Evolutionary conservation across 2,797 vertebrate genomes (phyloP).

Genomic region (Vipera ursinii): DNA sequence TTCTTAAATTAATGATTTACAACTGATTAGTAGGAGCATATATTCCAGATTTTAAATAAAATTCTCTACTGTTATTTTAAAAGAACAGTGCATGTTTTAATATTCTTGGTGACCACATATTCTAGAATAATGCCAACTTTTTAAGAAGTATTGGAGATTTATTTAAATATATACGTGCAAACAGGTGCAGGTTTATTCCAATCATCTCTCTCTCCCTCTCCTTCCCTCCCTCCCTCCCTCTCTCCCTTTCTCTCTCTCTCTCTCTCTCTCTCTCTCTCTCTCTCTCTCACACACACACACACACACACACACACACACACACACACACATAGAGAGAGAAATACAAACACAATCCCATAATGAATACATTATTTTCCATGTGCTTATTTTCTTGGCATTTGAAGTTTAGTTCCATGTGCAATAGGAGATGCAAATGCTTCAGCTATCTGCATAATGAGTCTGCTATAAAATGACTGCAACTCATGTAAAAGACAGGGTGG

Average conservation of each 20-base stretch:
- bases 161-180: slow-evolving; percentile 40
- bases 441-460: slow-evolving; percentile 92
- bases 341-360: slow-evolving; percentile 39
- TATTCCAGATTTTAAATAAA: slow-evolving; percentile 36
- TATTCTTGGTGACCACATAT: slow-evolving; percentile 50
- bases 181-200: slow-evolving; percentile 34
- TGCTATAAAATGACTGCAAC: slow-evolving; percentile 80
- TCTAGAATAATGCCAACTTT: slow-evolving; percentile 42
- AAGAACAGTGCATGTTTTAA: slow-evolving; percentile 30
- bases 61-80: slow-evolving; percentile 30
- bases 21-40: slow-evolving; percentile 37
- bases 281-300: not conserved
- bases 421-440: slow-evolving; percentile 83
- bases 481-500: slow-evolving; percentile 91
- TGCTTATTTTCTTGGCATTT: slow-evolving; percentile 75
- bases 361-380: slow-evolving; percentile 60
- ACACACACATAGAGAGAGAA: not conserved
- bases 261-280: too few species aligned
- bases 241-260: too few species aligned
- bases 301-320: too few species aligned
- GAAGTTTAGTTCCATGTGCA: slow-evolving; percentile 69
- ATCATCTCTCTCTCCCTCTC: not conserved
- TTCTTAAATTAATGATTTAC: slow-evolving; percentile 44
- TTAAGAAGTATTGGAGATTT: slow-evolving; percentile 21
- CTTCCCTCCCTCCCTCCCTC: too few species aligned